Base-by-base conservation (phyloP, 2,888 invertebrate genomes). In the Quadroppia sp. region DNA sequence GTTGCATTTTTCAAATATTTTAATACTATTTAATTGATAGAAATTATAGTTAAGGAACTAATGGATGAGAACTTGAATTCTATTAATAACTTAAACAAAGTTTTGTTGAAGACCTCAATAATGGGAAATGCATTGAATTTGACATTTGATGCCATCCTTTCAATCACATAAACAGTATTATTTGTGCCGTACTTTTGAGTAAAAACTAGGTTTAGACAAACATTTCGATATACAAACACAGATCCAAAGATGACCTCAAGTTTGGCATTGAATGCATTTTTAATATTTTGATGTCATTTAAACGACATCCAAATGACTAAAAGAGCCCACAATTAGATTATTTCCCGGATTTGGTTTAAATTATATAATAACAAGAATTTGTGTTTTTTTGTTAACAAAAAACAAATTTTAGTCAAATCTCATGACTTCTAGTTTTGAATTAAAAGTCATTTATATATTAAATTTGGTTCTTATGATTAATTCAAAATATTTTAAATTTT, bases 271-370 rank as follows among this genome's bases (percentile, higher is more conserved):
- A 45, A 69, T 69, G 25, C 40, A 69, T 25, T 20, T 2, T 3
- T 20, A 50, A n/a, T n/a, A n/a, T n/a, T 40, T 36, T 17, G 20
- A 67, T 67, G 40, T 23, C 67, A 20, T 67, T 23, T 25, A 64
- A 64, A 7, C 20, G n/a, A 36, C 32, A 64, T n/a, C 32, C n/a
- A 64, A 64, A 64, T 64, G 61, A 64, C 32, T 36, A 17, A 20
- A 45, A 9, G 45, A 40, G n/a, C 42, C 7, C 25, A 69, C 45
- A 42, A 42, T 69, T 36, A 28, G 69, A 69, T 69, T 28, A 45
- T 42, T 69, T 45, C 69, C 69, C 45, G 69, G 67, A 67, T 67
- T 67, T 42, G 3, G 23, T n/a, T n/a, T n/a, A n/a, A n/a, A 36
- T 36, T 36, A 7, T 9, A 36, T 36, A 36, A 36, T 36, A 36